Percentiles rank a stretch among this genome's conserved stretches.
Evolutionary conservation across 2,888 invertebrate species (phyloP).

Genomic region (Nemapogon koenigi): DNA sequence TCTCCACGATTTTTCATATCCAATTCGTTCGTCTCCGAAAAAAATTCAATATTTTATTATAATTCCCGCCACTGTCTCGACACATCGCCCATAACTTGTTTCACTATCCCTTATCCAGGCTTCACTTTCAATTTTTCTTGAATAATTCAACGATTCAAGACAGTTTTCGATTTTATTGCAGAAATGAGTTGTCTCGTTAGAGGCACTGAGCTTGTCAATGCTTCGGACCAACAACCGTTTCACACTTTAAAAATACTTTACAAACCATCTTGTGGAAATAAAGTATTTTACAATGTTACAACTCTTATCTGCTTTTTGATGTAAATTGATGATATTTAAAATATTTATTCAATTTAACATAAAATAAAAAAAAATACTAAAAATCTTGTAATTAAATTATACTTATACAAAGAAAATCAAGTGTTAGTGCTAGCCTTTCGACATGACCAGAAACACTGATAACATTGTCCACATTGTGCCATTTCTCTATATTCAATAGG

Average conservation of each 20-base stretch:
- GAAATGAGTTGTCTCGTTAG: conserved; percentile 39
- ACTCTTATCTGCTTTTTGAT: background rate
- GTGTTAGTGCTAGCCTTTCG: too few relatives aligned
- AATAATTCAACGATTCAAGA: conserved; percentile 43
- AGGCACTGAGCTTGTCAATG: conserved; percentile 19
- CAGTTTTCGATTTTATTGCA: conserved; percentile 34
- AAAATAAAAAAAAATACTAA: too few relatives aligned
- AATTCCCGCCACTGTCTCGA: conserved; percentile 39
- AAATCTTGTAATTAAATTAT: too few relatives aligned
- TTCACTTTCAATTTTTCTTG: conserved; percentile 48
- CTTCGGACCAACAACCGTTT: background rate
- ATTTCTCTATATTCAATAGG: too few relatives aligned
- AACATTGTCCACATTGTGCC: too few relatives aligned
- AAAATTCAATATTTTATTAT: conserved; percentile 45
- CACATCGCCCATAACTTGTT: conserved; percentile 37
- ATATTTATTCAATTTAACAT: background rate
- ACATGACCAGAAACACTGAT: too few relatives aligned
- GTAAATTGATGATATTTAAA: background rate
- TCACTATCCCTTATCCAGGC: conserved; percentile 25
- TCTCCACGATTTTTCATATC: conserved; percentile 3
- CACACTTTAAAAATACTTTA: background rate
- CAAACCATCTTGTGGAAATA: background rate
- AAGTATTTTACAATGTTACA: background rate
- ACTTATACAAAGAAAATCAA: too few relatives aligned
- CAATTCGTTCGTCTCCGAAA: conserved; percentile 15